phyloP scores from a whole-genome alignment of 2,888 invertebrate genomes.

The Cepaea hortensis region DNA sequence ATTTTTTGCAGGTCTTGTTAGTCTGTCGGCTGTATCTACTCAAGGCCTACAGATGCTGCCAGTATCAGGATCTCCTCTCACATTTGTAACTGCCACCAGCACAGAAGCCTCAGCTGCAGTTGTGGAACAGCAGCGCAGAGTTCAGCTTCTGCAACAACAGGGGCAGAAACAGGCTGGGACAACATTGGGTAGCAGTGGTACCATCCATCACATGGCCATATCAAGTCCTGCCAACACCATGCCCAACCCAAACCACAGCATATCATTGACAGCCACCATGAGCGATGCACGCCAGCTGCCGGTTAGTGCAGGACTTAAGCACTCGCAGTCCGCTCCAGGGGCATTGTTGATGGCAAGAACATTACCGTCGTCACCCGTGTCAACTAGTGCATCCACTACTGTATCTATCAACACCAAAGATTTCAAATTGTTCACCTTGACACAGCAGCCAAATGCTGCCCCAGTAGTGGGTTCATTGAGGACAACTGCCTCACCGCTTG shows the following conservation, averaged over 20 bases:
- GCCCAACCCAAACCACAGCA: slow-evolving; percentile 42
- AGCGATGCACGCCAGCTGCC: slow-evolving; percentile 32
- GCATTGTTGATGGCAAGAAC: slow-evolving; percentile 29
- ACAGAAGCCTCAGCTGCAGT: slow-evolving; percentile 45
- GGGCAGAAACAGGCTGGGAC: slow-evolving; percentile 22
- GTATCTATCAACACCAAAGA: slow-evolving; percentile 31
- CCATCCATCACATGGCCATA: slow-evolving; percentile 65
- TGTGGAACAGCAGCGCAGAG: slow-evolving; percentile 12
- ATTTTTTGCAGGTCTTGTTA: slow-evolving; percentile 49
- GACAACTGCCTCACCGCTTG: slow-evolving; percentile 1
- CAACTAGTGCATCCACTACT: slow-evolving; percentile 28
- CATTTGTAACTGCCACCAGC: slow-evolving; percentile 50
- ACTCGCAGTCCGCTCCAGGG: slow-evolving; percentile 43
- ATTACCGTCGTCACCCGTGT: slow-evolving; percentile 31
- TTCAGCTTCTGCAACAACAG: slow-evolving; percentile 37
- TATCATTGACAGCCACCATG: slow-evolving; percentile 43
- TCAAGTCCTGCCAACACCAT: slow-evolving; percentile 48
- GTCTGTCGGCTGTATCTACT: slow-evolving; percentile 50
- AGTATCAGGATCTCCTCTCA: slow-evolving; percentile 50
- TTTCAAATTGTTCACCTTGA: slow-evolving; percentile 27
- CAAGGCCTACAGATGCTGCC: slow-evolving; percentile 50
- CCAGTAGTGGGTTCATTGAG: slow-evolving; percentile 14
- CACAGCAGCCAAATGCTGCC: slow-evolving; percentile 33
- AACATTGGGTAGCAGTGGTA: slow-evolving; percentile 53
- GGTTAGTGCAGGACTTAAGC: slow-evolving; percentile 33